A percentile compares a stretch with the other conserved stretches of the same genome.
Evolutionary conservation across 2,888 invertebrate genomes (phyloP).

Genomic region (Drosophila mulleri): DNA sequence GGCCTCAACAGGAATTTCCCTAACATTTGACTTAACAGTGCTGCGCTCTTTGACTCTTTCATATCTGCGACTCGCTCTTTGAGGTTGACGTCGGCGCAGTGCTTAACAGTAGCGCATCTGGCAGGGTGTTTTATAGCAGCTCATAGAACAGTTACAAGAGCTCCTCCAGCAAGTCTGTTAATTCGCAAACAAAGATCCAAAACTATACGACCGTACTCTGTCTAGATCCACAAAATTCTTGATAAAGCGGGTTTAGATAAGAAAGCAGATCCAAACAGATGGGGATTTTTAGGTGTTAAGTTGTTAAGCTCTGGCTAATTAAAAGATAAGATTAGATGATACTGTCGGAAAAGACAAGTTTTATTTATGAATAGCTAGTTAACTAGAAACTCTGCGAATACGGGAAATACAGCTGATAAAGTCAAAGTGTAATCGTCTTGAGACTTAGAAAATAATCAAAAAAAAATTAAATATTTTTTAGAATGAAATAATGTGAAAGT

Average conservation of each 20-base stretch:
- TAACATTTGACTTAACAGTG: constrained; percentile 18
- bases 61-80: constrained; percentile 30
- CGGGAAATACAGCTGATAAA: neutral
- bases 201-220: neutral
- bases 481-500: too few species aligned
- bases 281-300: neutral
- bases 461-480: too few species aligned
- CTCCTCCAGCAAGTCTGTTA: constrained; percentile 1
- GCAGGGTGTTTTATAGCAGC: constrained; percentile 21
- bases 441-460: too few species aligned
- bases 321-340: constrained; percentile 8
- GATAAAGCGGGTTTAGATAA: neutral
- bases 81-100: constrained; percentile 25
- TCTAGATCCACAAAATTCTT: neutral
- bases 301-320: neutral
- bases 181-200: neutral
- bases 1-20: constrained; percentile 44
- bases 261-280: neutral
- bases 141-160: constrained; percentile 18
- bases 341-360: neutral
- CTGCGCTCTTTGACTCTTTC: constrained; percentile 20
- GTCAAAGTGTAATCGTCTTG: neutral
- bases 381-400: constrained; percentile 1
- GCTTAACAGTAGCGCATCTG: neutral
- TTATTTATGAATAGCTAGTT: too few species aligned